Evolutionary conservation across 2,797 vertebrate genomes (phyloP).

Genomic region (Dermochelys coriacea): DNA sequence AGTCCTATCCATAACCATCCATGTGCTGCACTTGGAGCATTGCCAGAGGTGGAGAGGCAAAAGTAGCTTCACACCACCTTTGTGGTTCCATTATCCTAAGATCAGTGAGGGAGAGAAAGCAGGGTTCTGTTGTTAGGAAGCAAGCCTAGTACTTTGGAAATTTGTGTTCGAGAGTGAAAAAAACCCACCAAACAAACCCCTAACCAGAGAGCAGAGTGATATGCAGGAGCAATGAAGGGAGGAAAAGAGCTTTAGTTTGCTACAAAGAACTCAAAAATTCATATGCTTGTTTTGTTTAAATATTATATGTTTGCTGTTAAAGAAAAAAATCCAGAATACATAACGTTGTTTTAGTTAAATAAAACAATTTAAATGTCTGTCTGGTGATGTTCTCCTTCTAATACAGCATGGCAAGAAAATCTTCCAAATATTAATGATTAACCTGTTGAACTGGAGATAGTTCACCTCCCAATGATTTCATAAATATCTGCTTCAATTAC

Average conservation of each 20-base stretch:
- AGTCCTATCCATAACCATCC: not conserved
- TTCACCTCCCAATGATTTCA: too few relatives aligned
- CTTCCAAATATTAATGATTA: too few relatives aligned
- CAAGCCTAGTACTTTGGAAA: not conserved
- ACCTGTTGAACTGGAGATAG: too few relatives aligned
- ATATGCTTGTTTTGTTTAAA: too few relatives aligned
- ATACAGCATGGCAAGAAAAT: too few relatives aligned
- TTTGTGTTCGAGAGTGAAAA: not conserved
- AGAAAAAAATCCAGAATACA: too few relatives aligned
- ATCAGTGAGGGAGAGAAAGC: not conserved
- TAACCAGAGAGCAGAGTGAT: not conserved
- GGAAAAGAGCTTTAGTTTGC: not conserved
- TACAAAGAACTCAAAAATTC: not conserved
- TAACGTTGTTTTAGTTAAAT: too few relatives aligned
- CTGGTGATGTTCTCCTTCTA: too few relatives aligned
- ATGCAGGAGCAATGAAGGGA: not conserved
- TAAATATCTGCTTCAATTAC: too few relatives aligned
- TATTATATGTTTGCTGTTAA: too few relatives aligned
- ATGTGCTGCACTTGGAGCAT: not conserved
- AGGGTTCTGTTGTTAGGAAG: not conserved
- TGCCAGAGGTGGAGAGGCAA: not conserved
- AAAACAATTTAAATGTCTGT: too few relatives aligned
- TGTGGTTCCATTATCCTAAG: not conserved
- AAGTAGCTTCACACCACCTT: not conserved
- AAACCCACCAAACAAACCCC: not conserved